Conservation (phyloP, 2,797 vertebrate species). For the Setipinna tenuifilis region DNA sequence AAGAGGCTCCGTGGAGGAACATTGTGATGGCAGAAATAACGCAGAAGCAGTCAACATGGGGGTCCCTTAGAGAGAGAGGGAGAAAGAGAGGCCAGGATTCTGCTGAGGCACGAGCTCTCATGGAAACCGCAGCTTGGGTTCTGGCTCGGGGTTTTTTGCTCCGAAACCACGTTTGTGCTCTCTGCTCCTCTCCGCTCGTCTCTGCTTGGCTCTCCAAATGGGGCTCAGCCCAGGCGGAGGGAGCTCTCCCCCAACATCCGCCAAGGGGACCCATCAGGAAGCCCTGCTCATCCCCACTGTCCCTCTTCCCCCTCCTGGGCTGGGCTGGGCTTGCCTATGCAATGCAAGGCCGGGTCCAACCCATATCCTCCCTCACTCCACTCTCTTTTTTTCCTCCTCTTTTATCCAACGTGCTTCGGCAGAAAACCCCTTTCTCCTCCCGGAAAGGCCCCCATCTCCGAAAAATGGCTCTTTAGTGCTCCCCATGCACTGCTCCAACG, state of each 20-base stretch:
- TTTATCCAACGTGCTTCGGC: background rate
- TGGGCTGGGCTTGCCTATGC: background rate
- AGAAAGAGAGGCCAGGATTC: background rate
- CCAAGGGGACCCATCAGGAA: slow-evolving; percentile 18
- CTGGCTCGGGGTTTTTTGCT: background rate
- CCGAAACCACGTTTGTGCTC: too few relatives aligned
- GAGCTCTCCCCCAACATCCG: slow-evolving; percentile 12
- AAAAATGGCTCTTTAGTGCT: slow-evolving; percentile 35
- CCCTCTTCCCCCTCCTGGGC: background rate
- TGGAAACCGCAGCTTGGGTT: background rate
- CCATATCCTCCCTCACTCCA: slow-evolving; percentile 17
- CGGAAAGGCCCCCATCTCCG: background rate
- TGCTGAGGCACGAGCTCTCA: background rate
- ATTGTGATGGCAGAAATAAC: background rate
- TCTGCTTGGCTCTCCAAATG: background rate
- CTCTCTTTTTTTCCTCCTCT: too few relatives aligned
- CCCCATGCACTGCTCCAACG: slow-evolving; percentile 35
- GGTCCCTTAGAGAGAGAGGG: background rate
- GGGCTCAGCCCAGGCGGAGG: background rate
- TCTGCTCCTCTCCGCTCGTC: too few relatives aligned
- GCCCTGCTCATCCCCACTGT: background rate
- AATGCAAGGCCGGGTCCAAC: background rate
- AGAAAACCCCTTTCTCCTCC: background rate
- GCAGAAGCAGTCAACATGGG: background rate
- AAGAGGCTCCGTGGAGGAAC: background rate